phyloP scores from a whole-genome alignment of 2,113 vertebrate genomes.

The Carettochelys insculpta region DNA sequence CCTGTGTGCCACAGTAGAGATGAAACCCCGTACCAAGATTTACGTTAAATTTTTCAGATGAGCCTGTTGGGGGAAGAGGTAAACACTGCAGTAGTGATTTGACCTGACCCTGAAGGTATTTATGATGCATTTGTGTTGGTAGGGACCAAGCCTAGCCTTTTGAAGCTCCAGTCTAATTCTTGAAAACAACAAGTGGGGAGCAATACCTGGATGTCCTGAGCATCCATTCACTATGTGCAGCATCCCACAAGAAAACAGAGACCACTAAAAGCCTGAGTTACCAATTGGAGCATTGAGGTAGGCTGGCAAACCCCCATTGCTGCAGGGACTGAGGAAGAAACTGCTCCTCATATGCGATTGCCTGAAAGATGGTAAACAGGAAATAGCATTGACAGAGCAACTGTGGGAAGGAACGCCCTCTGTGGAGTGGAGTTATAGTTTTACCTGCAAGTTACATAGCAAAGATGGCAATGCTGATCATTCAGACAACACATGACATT shows the following conservation, averaged over 20 bases:
- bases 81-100: not conserved
- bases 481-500: not conserved
- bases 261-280: not conserved
- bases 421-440: not conserved
- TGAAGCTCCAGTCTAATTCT: not conserved
- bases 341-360: not conserved
- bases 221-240: not conserved
- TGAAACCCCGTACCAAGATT: not conserved
- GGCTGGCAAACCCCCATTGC: not conserved
- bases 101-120: not conserved
- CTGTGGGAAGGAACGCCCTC: not conserved
- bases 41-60: not conserved
- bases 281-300: not conserved
- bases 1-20: not conserved
- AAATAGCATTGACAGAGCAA: not conserved
- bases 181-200: not conserved
- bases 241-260: not conserved
- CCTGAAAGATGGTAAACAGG: not conserved
- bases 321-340: not conserved
- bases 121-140: not conserved
- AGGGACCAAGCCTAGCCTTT: not conserved
- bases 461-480: not conserved
- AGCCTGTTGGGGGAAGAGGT: not conserved
- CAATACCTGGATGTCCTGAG: not conserved
- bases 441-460: not conserved